phyloP scores from a whole-genome alignment of 1,140 invertebrate genomes.

The Temnothorax longispinosus region DNA sequence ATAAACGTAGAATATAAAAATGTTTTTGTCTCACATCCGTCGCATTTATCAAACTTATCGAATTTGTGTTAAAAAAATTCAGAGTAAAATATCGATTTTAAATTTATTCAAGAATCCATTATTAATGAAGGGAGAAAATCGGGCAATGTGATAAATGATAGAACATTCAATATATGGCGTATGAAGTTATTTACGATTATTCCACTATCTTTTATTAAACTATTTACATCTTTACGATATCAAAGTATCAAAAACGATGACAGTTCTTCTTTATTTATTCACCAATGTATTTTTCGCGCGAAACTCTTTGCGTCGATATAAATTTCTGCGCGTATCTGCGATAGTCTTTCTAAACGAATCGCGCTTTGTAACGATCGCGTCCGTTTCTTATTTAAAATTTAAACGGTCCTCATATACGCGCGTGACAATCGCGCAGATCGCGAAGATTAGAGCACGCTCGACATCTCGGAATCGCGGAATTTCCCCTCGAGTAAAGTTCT shows the following conservation, averaged over 20 bases:
- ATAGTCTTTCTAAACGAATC: conserved; percentile 6
- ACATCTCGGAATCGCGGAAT: conserved; percentile 56
- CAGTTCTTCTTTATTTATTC: not conserved
- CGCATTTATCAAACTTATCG: conserved; percentile 37
- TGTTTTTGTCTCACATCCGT: not conserved
- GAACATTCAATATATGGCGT: not conserved
- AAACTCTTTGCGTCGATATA: not conserved
- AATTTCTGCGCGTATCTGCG: conserved; percentile 1
- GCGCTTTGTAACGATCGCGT: not conserved
- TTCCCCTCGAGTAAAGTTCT: conserved; percentile 47
- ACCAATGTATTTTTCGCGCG: not conserved
- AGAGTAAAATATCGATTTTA: conserved; percentile 1
- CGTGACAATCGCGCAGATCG: conserved; percentile 44
- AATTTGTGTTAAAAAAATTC: conserved; percentile 18
- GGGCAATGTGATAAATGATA: not conserved
- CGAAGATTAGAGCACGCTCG: conserved; percentile 45
- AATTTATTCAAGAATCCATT: conserved; percentile 40
- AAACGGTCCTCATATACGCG: conserved; percentile 28
- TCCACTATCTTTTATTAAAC: not conserved
- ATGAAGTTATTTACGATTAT: conserved; percentile 16
- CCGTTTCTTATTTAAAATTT: conserved; percentile 47
- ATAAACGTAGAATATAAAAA: not conserved
- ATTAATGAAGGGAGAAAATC: not conserved
- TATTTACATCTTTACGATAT: conserved; percentile 12
- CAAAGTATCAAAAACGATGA: not conserved